phyloP scores from a whole-genome alignment of 2,888 invertebrate species.

The Archips xylosteana region DNA sequence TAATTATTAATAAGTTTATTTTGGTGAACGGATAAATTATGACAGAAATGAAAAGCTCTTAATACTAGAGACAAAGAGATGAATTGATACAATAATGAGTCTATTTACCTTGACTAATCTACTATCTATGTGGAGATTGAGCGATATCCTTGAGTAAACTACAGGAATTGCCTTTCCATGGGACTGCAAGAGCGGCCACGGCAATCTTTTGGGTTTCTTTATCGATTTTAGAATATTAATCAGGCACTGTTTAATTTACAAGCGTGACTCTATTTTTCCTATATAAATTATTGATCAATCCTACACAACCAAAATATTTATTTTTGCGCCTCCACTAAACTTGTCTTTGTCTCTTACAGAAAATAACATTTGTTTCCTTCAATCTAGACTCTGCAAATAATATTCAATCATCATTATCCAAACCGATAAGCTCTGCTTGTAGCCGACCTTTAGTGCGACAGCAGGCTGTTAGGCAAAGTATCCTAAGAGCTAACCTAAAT shows the following conservation, averaged over 20 bases:
- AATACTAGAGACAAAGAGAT: constrained; percentile 28
- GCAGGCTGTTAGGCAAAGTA: constrained; percentile 95
- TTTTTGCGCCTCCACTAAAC: constrained; percentile 14
- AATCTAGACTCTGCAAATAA: neutral
- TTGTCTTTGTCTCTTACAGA: constrained; percentile 21
- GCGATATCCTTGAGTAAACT: constrained; percentile 18
- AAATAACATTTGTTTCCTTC: constrained; percentile 1
- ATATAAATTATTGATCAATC: constrained; percentile 20
- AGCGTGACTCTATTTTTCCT: constrained; percentile 24
- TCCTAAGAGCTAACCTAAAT: constrained; percentile 94
- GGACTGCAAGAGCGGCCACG: constrained; percentile 12
- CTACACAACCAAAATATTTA: constrained; percentile 27
- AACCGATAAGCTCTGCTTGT: constrained; percentile 93
- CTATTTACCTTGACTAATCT: constrained; percentile 7
- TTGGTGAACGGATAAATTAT: neutral
- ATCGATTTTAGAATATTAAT: constrained; percentile 26
- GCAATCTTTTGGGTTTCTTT: constrained; percentile 1
- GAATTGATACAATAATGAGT: constrained; percentile 4
- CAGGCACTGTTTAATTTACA: constrained; percentile 36
- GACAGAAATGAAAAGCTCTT: neutral
- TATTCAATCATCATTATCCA: constrained; percentile 93
- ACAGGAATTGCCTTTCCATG: neutral
- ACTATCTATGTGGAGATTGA: constrained; percentile 27
- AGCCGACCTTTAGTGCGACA: constrained; percentile 94
- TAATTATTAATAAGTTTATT: neutral